Conservation (phyloP, 2,797 vertebrate species). For the Sebastes kiyomatsui region DNA sequence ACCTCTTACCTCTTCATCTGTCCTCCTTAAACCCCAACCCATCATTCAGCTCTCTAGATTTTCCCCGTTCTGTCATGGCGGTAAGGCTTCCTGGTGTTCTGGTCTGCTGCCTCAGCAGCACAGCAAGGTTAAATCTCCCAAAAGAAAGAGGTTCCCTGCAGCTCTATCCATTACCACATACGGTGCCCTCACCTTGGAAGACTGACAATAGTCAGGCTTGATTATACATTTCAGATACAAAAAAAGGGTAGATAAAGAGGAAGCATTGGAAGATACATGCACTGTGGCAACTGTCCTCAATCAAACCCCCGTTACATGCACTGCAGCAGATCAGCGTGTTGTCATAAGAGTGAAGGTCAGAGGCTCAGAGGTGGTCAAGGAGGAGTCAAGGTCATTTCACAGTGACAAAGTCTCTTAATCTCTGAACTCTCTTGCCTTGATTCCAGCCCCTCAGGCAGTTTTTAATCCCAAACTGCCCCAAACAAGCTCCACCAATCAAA, state of each 20-base stretch:
- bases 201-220: constrained; percentile 30
- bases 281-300: not conserved
- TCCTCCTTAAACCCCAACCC: constrained; percentile 13
- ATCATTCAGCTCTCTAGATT: constrained; percentile 8
- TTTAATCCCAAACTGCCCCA: constrained; percentile 36
- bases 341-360: not conserved
- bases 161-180: constrained; percentile 44
- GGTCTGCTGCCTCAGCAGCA: constrained; percentile 73
- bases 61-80: not conserved
- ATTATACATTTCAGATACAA: constrained; percentile 55
- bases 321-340: not conserved
- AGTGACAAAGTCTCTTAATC: constrained; percentile 38
- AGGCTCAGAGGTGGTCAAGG: constrained; percentile 8
- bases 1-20: constrained; percentile 15
- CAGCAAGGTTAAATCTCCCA: constrained; percentile 70
- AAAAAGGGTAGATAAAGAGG: constrained; percentile 3
- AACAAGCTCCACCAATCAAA: constrained; percentile 34
- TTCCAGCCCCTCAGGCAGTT: constrained; percentile 4
- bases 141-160: constrained; percentile 56
- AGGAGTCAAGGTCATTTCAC: constrained; percentile 35
- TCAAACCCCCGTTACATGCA: not conserved
- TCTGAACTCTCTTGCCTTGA: constrained; percentile 31
- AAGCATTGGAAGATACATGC: not conserved
- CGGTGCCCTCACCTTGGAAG: constrained; percentile 48
- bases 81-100: constrained; percentile 50